Evolutionary conservation across 2,888 invertebrate genomes (phyloP).

Genomic region (Unio pictorum): DNA sequence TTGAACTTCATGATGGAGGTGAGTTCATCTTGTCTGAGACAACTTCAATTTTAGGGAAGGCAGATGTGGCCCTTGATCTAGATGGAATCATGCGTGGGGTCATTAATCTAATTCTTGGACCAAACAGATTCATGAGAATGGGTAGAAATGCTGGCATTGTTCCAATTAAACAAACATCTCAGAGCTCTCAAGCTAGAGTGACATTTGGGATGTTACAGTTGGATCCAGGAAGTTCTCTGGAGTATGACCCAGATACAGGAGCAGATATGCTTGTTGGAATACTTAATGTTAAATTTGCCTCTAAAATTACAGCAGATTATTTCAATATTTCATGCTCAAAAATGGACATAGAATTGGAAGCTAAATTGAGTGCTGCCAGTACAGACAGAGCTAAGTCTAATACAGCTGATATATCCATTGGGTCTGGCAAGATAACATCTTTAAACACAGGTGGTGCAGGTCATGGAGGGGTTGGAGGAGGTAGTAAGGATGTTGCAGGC

Average conservation of each 20-base stretch:
- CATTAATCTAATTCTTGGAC: slow-evolving; percentile 43
- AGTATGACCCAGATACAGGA: slow-evolving; percentile 49
- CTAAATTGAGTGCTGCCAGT: slow-evolving; percentile 45
- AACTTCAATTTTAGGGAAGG: slow-evolving; percentile 49
- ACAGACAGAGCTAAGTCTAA: slow-evolving; percentile 32
- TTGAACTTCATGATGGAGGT: slow-evolving; percentile 57
- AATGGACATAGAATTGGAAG: slow-evolving; percentile 50
- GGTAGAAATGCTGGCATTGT: slow-evolving; percentile 51
- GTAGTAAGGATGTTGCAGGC: slow-evolving; percentile 35
- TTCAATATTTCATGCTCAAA: slow-evolving; percentile 43
- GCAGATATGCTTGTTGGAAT: slow-evolving; percentile 45
- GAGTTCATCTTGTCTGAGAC: slow-evolving; percentile 58
- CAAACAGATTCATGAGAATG: slow-evolving; percentile 45
- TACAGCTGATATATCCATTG: slow-evolving; percentile 34
- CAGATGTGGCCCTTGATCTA: slow-evolving; percentile 48
- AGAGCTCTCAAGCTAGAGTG: slow-evolving; percentile 31
- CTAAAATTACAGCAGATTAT: slow-evolving; percentile 47
- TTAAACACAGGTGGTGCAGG: slow-evolving; percentile 36
- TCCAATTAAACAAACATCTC: slow-evolving; percentile 34
- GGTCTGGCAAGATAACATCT: slow-evolving; percentile 22
- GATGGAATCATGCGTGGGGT: slow-evolving; percentile 52
- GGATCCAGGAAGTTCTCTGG: slow-evolving; percentile 49
- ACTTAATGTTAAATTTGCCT: slow-evolving; percentile 46
- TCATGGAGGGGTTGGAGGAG: slow-evolving; percentile 53
- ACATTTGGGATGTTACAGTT: slow-evolving; percentile 53